phyloP scores from a whole-genome alignment of 2,888 invertebrate genomes.

The Philaethria dido region DNA sequence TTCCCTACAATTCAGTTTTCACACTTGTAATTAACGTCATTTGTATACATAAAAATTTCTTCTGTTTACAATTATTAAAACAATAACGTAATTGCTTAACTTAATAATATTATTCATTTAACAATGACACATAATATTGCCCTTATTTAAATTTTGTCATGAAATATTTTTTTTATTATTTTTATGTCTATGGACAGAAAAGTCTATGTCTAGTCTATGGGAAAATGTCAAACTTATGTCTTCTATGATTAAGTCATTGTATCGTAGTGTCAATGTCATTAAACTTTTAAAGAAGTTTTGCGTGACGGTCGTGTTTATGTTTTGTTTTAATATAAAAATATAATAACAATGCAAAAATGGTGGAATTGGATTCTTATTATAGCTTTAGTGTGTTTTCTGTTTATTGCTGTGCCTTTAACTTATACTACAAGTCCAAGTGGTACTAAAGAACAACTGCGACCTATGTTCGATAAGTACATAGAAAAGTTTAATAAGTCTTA shows the following conservation, averaged over 20 bases:
- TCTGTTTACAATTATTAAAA: no score
- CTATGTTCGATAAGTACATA: constrained; percentile 78
- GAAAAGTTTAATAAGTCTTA: constrained; percentile 83
- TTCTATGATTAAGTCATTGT: not conserved
- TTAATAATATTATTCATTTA: no score
- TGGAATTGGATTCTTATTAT: constrained; percentile 70
- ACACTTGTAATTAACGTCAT: no score
- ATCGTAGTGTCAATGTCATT: constrained; percentile 15
- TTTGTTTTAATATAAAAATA: constrained; percentile 29
- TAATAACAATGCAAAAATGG: constrained; percentile 68
- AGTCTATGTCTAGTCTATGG: not conserved
- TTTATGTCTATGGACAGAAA: not conserved
- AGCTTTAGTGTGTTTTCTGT: constrained; percentile 64
- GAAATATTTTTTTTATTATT: no score
- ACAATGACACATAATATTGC: no score
- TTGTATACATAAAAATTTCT: no score
- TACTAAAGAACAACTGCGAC: constrained; percentile 56
- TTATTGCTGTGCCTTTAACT: constrained; percentile 67
- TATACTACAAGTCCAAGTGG: constrained; percentile 49
- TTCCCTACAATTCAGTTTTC: no score
- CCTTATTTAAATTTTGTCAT: no score
- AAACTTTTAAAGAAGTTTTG: constrained; percentile 5
- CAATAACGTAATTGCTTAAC: no score
- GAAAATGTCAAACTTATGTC: not conserved
- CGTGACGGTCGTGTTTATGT: constrained; percentile 28